Conservation (phyloP, 2,797 vertebrate species). For the Enteromius treurensis region DNA sequence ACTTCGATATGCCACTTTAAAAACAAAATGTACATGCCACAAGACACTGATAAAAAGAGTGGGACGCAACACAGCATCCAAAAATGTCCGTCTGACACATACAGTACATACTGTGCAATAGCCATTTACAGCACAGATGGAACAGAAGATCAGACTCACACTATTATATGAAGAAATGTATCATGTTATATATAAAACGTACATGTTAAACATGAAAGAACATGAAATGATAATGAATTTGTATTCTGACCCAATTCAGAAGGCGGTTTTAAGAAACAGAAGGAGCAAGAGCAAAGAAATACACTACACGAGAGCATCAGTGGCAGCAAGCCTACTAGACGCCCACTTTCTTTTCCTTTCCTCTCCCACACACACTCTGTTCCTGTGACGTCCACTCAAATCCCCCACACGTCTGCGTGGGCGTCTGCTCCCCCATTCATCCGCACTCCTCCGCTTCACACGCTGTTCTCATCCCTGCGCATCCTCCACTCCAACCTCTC, state of each 20-base stretch:
- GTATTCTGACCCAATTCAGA: constrained; percentile 26
- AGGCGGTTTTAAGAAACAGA: constrained; percentile 22
- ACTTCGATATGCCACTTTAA: neutral
- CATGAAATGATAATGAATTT: neutral
- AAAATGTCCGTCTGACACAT: neutral
- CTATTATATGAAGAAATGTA: neutral
- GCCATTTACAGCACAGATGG: constrained; percentile 24
- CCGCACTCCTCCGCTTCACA: constrained; percentile 50
- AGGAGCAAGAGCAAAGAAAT: constrained; percentile 10
- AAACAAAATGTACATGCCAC: neutral
- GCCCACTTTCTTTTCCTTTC: constrained; percentile 72
- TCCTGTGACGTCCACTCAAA: constrained; percentile 76
- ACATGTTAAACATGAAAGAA: constrained; percentile 11
- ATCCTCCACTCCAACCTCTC: constrained; percentile 46
- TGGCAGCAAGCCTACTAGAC: constrained; percentile 75
- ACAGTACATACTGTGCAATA: neutral
- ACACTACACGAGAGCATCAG: constrained; percentile 56
- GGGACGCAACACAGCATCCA: neutral
- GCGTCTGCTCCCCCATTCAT: constrained; percentile 59
- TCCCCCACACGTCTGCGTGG: constrained; percentile 55
- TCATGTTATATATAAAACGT: neutral
- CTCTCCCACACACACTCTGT: constrained; percentile 79
- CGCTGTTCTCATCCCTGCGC: constrained; percentile 37
- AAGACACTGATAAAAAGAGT: neutral
- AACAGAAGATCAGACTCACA: constrained; percentile 14